Conservation (phyloP, 1,140 invertebrate genomes). For the Zaprionus vittiger region DNA sequence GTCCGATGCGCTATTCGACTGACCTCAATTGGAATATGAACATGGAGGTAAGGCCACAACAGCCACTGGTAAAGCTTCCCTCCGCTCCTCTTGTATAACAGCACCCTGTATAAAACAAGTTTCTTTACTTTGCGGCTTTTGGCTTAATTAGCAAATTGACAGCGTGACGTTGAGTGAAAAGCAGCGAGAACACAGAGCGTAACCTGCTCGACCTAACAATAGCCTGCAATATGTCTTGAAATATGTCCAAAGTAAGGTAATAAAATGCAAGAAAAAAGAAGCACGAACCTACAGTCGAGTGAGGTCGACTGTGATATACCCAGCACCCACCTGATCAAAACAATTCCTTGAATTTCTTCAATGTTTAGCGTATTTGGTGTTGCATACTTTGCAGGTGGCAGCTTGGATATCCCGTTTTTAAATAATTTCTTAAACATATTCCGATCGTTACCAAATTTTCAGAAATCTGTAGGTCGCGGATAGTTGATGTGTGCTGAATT, state of each 20-base stretch:
- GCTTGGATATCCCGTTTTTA: no score
- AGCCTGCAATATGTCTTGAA: constrained; percentile 2
- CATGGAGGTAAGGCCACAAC: neutral
- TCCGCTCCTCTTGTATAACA: neutral
- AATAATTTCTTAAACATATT: no score
- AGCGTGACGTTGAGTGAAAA: constrained; percentile 54
- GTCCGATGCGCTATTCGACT: constrained; percentile 30
- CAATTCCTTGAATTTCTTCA: no score
- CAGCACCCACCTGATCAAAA: no score
- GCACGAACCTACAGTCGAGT: no score
- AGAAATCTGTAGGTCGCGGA: no score
- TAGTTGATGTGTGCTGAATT: no score
- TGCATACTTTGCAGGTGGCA: no score
- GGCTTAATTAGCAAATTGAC: constrained; percentile 62
- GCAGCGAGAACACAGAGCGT: neutral
- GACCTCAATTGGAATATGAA: constrained; percentile 49
- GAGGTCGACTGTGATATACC: no score
- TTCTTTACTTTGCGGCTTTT: constrained; percentile 51
- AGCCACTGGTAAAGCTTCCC: neutral
- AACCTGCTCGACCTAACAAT: constrained; percentile 14
- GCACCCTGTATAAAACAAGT: constrained; percentile 24
- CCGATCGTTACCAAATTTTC: no score
- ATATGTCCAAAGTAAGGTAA: constrained; percentile 13
- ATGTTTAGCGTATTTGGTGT: no score
- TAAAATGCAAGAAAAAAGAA: neutral